These are phyloP conservation scores for Julus scanicus DNA, from an alignment of 2,888 invertebrate species.

Conservation along the genomic window DNA sequence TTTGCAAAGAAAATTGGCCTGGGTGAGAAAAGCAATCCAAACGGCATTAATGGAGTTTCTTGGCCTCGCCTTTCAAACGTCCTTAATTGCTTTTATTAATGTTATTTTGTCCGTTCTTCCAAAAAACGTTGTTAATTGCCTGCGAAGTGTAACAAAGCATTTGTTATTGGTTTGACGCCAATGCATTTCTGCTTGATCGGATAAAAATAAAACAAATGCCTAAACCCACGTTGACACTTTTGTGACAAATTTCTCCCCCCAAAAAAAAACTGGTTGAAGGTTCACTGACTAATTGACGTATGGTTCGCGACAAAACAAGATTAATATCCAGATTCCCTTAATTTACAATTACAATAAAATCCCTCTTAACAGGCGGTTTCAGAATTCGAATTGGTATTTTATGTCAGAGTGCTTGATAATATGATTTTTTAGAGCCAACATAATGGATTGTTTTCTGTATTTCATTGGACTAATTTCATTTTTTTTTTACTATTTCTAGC, in stretches of 20 bases:
- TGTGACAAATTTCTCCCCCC: background rate
- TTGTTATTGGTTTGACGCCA: background rate
- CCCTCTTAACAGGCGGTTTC: background rate
- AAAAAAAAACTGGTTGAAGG: too few species aligned
- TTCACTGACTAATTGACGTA: too few species aligned
- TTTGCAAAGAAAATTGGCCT: background rate
- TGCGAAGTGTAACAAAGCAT: background rate
- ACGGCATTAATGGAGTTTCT: background rate
- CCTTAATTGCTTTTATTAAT: conserved; percentile 30
- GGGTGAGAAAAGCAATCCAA: background rate
- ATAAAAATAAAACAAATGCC: background rate
- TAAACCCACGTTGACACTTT: background rate
- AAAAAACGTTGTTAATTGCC: background rate
- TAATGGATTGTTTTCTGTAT: background rate
- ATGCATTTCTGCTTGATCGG: background rate
- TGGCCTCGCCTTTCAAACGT: background rate
- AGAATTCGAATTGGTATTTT: background rate
- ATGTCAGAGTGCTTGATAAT: too few species aligned
- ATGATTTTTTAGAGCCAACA: too few species aligned
- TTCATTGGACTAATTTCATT: background rate
- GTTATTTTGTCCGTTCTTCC: background rate
- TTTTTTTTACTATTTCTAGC: conserved; percentile 71
- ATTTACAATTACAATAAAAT: too few species aligned
- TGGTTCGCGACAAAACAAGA: too few species aligned
- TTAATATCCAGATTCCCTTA: too few species aligned